A percentile compares a stretch with the other conserved stretches of the same genome.
Evolutionary conservation across 1,140 invertebrate species (phyloP).

Genomic region (Lordiphosa collinella): DNA sequence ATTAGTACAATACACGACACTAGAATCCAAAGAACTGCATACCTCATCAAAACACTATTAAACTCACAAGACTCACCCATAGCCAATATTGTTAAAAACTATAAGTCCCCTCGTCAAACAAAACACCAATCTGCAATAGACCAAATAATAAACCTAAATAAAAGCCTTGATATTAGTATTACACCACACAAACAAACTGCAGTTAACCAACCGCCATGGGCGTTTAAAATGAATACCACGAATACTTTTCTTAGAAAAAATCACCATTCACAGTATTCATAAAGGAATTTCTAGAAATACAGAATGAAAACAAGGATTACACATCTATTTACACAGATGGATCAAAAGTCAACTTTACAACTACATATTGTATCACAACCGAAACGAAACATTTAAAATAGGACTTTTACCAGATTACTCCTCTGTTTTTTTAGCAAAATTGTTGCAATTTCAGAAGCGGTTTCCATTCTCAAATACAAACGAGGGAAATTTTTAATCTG

Average conservation of each 20-base stretch:
- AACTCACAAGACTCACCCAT: neutral
- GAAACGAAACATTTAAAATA: neutral
- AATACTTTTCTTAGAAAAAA: neutral
- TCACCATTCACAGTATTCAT: neutral
- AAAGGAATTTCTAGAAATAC: slow-evolving; percentile 1
- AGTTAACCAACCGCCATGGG: neutral
- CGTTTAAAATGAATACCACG: neutral
- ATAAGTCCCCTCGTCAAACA: neutral
- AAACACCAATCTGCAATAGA: neutral
- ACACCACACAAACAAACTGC: neutral
- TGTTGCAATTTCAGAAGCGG: slow-evolving; percentile 3
- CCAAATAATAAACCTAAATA: neutral
- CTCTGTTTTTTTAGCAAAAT: slow-evolving; percentile 16
- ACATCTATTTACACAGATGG: slow-evolving; percentile 5
- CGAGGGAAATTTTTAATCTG: slow-evolving; percentile 4
- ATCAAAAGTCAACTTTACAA: neutral
- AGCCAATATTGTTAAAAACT: slow-evolving; percentile 7
- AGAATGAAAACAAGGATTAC: neutral
- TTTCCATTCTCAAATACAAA: neutral
- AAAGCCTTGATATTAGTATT: neutral
- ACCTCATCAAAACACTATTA: neutral
- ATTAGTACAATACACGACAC: neutral
- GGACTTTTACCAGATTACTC: slow-evolving; percentile 2
- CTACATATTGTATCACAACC: neutral
- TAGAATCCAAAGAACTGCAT: neutral